A percentile compares a stretch with the other conserved stretches of the same genome.
Conservation (phyloP, 2,113 vertebrate genomes). For the Ptilonorhynchus violaceus region DNA sequence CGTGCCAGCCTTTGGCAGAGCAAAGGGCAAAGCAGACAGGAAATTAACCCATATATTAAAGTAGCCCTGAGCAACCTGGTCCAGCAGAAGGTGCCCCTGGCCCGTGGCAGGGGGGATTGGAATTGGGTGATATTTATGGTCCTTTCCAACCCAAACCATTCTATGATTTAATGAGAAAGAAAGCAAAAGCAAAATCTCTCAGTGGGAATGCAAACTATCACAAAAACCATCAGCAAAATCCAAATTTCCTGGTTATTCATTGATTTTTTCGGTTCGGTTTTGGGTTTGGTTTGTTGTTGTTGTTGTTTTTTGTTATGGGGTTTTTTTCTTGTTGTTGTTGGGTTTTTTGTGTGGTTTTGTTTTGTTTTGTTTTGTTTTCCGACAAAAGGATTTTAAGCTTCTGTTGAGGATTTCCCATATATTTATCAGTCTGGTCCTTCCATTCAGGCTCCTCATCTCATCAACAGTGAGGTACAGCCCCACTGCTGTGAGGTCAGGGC, state of each 20-base stretch:
- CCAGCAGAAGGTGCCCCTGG: not conserved
- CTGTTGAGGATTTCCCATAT: not conserved
- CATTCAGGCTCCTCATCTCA: not conserved
- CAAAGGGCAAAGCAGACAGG: not conserved
- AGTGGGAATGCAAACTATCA: not conserved
- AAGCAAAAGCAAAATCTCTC: not conserved
- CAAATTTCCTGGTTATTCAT: not conserved
- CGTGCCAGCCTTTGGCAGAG: not conserved
- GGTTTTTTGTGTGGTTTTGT: not conserved
- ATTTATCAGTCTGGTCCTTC: not conserved
- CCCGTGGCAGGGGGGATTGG: fast-evolving
- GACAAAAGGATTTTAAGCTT: not conserved
- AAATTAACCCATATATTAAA: not conserved
- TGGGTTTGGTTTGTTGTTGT: not conserved
- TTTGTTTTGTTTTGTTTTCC: no score
- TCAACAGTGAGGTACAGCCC: not conserved
- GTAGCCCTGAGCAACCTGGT: not conserved
- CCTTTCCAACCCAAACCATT: not conserved
- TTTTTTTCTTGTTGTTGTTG: no score
- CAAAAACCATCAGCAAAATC: not conserved
- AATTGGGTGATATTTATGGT: not conserved
- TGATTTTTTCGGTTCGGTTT: no score
- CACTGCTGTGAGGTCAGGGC: fast-evolving
- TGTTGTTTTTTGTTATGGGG: fast-evolving
- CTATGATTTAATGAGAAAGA: not conserved